These are phyloP conservation scores for Melangyna quadrimaculata DNA, from an alignment of 2,888 invertebrate species.

Conservation along the genomic window DNA sequence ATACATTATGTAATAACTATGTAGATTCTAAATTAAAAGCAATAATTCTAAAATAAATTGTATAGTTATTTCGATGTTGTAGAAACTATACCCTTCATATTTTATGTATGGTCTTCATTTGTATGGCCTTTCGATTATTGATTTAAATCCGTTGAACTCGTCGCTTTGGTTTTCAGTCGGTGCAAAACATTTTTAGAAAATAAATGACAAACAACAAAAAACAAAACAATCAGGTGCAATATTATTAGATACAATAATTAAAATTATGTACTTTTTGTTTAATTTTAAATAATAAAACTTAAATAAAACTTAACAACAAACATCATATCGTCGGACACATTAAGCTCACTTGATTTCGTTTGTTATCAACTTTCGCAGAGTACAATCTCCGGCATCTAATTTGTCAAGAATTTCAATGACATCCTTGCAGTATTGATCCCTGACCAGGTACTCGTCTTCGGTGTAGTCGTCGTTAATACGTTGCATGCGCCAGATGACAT, in stretches of 20 bases:
- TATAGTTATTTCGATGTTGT: not conserved
- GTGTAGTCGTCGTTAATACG: slow-evolving; percentile 76
- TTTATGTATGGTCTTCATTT: not conserved
- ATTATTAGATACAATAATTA: slow-evolving; percentile 1
- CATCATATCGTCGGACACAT: not conserved
- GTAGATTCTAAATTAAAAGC: not conserved
- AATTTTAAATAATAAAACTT: not conserved
- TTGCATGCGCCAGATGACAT: slow-evolving; percentile 80
- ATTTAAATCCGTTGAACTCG: not conserved
- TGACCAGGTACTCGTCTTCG: slow-evolving; percentile 76
- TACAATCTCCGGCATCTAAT: slow-evolving; percentile 80
- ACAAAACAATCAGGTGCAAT: not conserved
- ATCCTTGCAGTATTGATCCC: slow-evolving; percentile 79
- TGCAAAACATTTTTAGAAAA: not conserved
- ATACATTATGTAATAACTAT: too few relatives aligned
- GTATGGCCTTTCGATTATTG: not conserved
- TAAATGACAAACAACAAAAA: not conserved
- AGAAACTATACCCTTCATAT: not conserved
- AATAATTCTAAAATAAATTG: not conserved
- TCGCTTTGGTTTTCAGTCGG: not conserved
- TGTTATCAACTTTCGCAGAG: slow-evolving; percentile 78
- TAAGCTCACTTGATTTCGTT: slow-evolving; percentile 76
- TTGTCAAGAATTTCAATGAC: slow-evolving; percentile 78
- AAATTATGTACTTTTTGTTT: not conserved
- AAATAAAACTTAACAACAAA: not conserved